Conservation (phyloP, 2,888 invertebrate genomes). For the Pyrrhosoma nymphula region DNA sequence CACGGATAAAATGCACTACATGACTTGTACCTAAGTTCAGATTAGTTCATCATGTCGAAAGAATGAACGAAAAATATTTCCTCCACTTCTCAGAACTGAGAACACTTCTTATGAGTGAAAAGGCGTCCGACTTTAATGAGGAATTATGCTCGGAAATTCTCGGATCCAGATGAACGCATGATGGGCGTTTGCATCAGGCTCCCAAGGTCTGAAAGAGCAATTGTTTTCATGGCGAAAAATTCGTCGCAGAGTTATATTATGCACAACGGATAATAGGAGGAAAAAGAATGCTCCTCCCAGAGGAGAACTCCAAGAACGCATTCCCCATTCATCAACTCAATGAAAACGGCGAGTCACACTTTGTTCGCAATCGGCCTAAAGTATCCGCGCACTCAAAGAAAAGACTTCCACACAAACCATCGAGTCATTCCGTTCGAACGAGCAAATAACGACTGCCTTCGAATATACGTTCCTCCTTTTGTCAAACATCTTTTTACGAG, state of each 20-base stretch:
- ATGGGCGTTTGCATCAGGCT: neutral
- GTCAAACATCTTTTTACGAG: conserved; percentile 7
- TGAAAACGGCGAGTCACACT: neutral
- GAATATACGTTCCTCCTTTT: neutral
- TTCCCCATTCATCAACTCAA: neutral
- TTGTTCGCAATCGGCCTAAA: neutral
- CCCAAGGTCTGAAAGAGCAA: neutral
- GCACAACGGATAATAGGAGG: neutral
- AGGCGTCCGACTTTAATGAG: neutral
- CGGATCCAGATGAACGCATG: neutral
- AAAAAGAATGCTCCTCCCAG: neutral
- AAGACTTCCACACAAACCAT: neutral
- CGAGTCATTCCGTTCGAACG: neutral
- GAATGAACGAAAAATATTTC: neutral
- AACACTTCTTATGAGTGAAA: neutral
- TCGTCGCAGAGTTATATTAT: neutral
- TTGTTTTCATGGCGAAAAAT: neutral
- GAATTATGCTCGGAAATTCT: neutral
- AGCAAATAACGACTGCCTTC: neutral
- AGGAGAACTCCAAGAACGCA: neutral
- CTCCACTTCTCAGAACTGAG: neutral
- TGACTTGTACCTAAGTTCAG: neutral
- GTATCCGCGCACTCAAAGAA: neutral
- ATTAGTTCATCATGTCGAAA: neutral
- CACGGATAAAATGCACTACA: too few species aligned